Evolutionary conservation across 2,113 vertebrate species (phyloP).

Genomic region (Aplodontia rufa): DNA sequence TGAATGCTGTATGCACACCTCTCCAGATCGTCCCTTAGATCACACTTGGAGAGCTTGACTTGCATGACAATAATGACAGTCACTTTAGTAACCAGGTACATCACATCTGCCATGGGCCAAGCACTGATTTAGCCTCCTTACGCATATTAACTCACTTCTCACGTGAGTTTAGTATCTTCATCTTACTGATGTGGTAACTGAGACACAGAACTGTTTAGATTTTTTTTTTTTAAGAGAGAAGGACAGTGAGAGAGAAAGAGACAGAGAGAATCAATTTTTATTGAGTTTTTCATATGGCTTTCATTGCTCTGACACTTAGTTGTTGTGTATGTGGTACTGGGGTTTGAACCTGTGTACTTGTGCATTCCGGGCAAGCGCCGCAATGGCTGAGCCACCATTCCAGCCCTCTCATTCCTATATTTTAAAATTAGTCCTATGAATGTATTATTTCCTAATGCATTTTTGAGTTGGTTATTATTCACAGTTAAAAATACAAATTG

Average conservation of each 20-base stretch:
- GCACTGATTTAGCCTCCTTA: not conserved
- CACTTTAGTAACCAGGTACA: not conserved
- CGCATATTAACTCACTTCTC: not conserved
- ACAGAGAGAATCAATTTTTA: no score
- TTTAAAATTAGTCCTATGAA: not conserved
- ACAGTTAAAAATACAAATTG: not conserved
- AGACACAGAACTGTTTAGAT: not conserved
- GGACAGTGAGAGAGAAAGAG: no score
- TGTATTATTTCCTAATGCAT: not conserved
- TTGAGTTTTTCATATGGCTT: no score
- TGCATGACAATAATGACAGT: not conserved
- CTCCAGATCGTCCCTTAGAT: not conserved
- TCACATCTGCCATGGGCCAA: not conserved
- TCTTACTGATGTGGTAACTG: not conserved
- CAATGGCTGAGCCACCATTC: no score
- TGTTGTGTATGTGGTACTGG: no score
- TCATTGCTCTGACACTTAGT: no score
- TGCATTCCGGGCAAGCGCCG: no score
- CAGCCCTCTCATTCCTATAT: not conserved
- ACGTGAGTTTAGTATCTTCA: not conserved
- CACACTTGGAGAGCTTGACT: not conserved
- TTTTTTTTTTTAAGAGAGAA: no score
- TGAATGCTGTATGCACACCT: not conserved
- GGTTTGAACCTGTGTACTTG: no score
- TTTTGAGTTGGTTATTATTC: slow-evolving; percentile 1